phyloP scores from a whole-genome alignment of 2,797 vertebrate genomes.

The Sebastes cheni region DNA sequence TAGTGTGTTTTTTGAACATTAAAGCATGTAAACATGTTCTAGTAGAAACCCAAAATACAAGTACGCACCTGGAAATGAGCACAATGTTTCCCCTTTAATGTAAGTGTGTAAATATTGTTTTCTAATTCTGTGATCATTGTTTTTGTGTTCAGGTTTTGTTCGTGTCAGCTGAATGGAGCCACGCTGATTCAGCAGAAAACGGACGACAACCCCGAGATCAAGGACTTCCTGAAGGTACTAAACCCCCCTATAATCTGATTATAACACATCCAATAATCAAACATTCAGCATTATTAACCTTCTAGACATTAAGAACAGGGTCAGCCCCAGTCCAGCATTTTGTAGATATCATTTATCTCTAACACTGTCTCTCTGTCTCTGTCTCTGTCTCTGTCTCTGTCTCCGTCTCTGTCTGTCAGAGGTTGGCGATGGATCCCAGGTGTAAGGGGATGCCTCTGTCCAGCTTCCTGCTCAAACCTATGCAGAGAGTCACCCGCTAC shows the following conservation, averaged over 20 bases:
- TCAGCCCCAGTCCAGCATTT: not conserved
- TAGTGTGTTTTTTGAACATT: too few species aligned
- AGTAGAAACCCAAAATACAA: rapidly evolving
- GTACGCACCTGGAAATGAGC: not conserved
- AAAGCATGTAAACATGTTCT: too few species aligned
- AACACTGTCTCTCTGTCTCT: not conserved
- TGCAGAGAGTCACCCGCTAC: conserved; percentile 98
- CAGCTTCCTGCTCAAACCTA: conserved; percentile 97
- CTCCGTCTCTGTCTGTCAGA: conserved; percentile 70
- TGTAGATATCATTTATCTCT: not conserved
- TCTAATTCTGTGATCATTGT: not conserved
- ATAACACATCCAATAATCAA: not conserved
- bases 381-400: not conserved
- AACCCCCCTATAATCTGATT: not conserved
- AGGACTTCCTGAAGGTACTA: conserved; percentile 94
- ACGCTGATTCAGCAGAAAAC: conserved; percentile 98
- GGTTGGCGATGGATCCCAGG: conserved; percentile 95
- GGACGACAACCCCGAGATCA: conserved; percentile 94
- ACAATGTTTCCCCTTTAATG: not conserved
- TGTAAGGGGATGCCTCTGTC: conserved; percentile 99
- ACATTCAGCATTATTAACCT: not conserved
- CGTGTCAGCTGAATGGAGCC: conserved; percentile 96
- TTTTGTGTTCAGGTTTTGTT: conserved; percentile 87
- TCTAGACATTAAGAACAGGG: not conserved
- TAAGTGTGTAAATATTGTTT: not conserved